A percentile compares a stretch with the other conserved stretches of the same genome.
phyloP scores from a whole-genome alignment of 2,888 invertebrate species.

The Parelbella ahira region DNA sequence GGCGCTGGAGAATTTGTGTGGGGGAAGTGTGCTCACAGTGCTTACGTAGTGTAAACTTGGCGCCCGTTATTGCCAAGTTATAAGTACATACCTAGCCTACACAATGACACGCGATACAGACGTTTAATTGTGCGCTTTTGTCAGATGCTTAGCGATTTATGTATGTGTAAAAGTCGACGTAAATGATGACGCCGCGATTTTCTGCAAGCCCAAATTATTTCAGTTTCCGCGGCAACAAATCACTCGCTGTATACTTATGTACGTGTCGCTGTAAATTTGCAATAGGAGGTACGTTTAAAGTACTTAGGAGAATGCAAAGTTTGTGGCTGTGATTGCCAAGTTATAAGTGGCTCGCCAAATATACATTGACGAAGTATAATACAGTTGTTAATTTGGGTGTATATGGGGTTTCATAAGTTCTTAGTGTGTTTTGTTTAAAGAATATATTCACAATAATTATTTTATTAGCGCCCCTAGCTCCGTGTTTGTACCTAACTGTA shows the following conservation, averaged over 20 bases:
- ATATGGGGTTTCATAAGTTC: too few relatives aligned
- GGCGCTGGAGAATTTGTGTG: constrained; percentile 42
- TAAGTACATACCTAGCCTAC: constrained; percentile 12
- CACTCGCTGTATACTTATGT: constrained; percentile 19
- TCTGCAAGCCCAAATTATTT: constrained; percentile 1
- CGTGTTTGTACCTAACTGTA: too few relatives aligned
- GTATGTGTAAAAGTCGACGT: neutral
- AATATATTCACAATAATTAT: too few relatives aligned
- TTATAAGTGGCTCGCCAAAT: neutral
- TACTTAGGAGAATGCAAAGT: too few relatives aligned
- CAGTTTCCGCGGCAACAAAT: constrained; percentile 8
- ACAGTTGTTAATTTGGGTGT: too few relatives aligned
- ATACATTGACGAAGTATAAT: neutral
- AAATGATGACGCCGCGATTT: neutral
- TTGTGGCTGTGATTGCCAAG: constrained; percentile 15
- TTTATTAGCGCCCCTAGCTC: too few relatives aligned
- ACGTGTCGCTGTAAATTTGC: constrained; percentile 10
- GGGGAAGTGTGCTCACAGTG: constrained; percentile 28
- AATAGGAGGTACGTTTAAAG: neutral
- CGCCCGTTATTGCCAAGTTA: constrained; percentile 21
- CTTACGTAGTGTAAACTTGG: constrained; percentile 25
- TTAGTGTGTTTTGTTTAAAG: too few relatives aligned
- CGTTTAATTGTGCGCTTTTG: neutral
- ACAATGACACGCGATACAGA: constrained; percentile 8
- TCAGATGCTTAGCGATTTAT: neutral